Conservation (phyloP, 2,888 invertebrate species). For the Quadroppia sp. region DNA sequence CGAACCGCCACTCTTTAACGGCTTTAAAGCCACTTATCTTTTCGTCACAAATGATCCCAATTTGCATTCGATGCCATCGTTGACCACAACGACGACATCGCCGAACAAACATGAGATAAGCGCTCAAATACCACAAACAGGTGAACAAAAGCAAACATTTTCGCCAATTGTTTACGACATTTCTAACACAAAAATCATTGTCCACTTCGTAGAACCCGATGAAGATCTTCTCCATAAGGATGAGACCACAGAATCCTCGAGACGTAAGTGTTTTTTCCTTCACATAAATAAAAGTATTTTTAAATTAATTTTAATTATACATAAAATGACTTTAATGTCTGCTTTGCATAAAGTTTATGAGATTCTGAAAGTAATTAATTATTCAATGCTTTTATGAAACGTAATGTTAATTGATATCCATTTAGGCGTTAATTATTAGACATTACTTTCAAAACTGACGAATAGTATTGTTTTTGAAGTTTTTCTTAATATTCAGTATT, state of each 20-base stretch:
- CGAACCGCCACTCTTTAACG: slow-evolving; percentile 10
- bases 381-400: no score
- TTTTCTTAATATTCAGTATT: not conserved
- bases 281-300: no score
- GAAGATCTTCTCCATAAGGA: slow-evolving; percentile 23
- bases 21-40: slow-evolving; percentile 23
- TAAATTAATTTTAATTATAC: slow-evolving; percentile 1
- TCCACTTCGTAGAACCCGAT: not conserved
- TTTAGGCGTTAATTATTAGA: not conserved
- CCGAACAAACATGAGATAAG: not conserved
- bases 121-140: slow-evolving; percentile 27
- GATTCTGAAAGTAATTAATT: no score
- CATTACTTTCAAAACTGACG: not conserved
- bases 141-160: no score
- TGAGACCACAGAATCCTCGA: slow-evolving; percentile 8
- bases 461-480: not conserved
- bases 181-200: not conserved
- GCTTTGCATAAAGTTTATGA: no score
- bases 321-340: no score
- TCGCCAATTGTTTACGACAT: not conserved
- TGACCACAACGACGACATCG: slow-evolving; percentile 1
- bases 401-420: no score
- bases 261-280: not conserved
- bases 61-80: not conserved
- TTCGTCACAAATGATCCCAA: slow-evolving; percentile 10